Conservation (phyloP, 2,888 invertebrate genomes). For the Axea sp. region DNA sequence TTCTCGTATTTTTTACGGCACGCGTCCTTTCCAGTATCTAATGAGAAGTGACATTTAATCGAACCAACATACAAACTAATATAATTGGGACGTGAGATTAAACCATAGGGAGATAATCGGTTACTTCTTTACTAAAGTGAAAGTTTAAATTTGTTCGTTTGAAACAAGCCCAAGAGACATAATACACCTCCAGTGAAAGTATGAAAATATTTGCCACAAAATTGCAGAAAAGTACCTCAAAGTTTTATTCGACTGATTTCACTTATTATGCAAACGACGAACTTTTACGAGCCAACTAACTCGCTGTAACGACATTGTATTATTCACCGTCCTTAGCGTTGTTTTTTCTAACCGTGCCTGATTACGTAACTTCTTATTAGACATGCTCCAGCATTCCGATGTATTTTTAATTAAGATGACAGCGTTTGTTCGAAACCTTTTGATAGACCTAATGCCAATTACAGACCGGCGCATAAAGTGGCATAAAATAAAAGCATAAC, state of each 20-base stretch:
- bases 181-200: conserved; percentile 24
- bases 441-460: conserved; percentile 30
- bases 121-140: conserved; percentile 33
- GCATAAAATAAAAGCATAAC: conserved; percentile 35
- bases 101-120: conserved; percentile 26
- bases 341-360: not conserved
- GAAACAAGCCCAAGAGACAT: conserved; percentile 7
- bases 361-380: conserved; percentile 19
- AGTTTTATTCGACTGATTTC: conserved; percentile 11
- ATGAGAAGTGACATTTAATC: conserved; percentile 63
- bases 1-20: conserved; percentile 48
- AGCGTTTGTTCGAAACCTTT: not conserved
- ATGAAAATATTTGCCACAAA: conserved; percentile 29
- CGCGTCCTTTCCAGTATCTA: conserved; percentile 54
- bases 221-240: conserved; percentile 13
- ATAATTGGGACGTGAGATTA: conserved; percentile 61
- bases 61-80: conserved; percentile 47
- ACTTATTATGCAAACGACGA: conserved; percentile 77
- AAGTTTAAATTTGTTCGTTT: conserved; percentile 50
- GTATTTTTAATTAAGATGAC: conserved; percentile 22
- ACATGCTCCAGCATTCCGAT: conserved; percentile 18
- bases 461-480: conserved; percentile 36
- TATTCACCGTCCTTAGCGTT: no score
- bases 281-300: no score
- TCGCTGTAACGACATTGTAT: no score